A percentile compares a stretch with the other conserved stretches of the same genome.
Conservation (phyloP, 2,797 vertebrate genomes). For the Takifugu rubripes region DNA sequence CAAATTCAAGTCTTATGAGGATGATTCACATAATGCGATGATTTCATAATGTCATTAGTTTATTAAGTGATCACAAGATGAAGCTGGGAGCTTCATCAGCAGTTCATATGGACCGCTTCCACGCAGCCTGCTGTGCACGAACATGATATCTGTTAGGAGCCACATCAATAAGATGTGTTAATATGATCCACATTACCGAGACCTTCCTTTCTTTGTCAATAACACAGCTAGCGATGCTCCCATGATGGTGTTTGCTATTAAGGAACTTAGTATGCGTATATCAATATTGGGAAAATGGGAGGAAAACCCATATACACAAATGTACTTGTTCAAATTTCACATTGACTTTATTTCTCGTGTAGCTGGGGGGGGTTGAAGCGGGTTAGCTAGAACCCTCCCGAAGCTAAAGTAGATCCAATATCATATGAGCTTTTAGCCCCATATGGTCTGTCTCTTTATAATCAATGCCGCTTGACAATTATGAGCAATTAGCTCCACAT, state of each 20-base stretch:
- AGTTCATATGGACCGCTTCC: slow-evolving; percentile 58
- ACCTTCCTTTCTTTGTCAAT: slow-evolving; percentile 42
- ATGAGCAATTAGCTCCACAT: slow-evolving; percentile 53
- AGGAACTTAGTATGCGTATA: slow-evolving; percentile 47
- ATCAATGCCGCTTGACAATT: slow-evolving; percentile 68
- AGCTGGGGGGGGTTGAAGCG: slow-evolving; percentile 40
- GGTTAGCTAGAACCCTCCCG: slow-evolving; percentile 44
- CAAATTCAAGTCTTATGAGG: slow-evolving; percentile 72
- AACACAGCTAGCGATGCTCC: slow-evolving; percentile 44
- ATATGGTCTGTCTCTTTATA: slow-evolving; percentile 52
- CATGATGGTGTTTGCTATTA: slow-evolving; percentile 62
- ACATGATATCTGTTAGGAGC: slow-evolving; percentile 69
- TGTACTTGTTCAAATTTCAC: slow-evolving; percentile 73
- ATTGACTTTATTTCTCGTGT: slow-evolving; percentile 53
- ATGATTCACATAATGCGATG: slow-evolving; percentile 67
- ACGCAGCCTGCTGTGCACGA: slow-evolving; percentile 51
- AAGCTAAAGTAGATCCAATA: slow-evolving; percentile 57
- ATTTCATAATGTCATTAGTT: slow-evolving; percentile 68
- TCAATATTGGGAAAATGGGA: slow-evolving; percentile 40
- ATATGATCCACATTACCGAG: slow-evolving; percentile 68
- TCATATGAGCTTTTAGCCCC: slow-evolving; percentile 64
- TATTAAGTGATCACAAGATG: slow-evolving; percentile 72
- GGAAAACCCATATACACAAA: slow-evolving; percentile 29
- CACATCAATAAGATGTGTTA: slow-evolving; percentile 69
- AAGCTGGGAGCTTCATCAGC: slow-evolving; percentile 50